These are phyloP conservation scores for Acropora yongei DNA, from an alignment of 64 coral and sea anemone species.

Conservation along the genomic window DNA sequence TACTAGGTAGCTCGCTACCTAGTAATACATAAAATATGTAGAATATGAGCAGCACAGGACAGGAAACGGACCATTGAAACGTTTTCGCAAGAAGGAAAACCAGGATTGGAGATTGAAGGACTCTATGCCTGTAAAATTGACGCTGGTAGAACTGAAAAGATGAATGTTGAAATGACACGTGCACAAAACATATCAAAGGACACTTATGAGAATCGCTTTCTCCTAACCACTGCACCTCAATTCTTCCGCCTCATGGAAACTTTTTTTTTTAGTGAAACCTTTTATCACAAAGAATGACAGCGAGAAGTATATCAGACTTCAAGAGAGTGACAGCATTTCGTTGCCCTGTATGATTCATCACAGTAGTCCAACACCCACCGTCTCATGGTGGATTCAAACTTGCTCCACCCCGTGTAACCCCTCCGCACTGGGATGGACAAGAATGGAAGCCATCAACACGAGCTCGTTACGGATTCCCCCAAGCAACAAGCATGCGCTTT, in stretches of 20 bases:
- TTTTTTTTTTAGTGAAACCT: constrained; percentile 34
- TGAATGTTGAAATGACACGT: no score
- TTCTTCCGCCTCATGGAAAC: neutral
- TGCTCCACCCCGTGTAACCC: constrained; percentile 18
- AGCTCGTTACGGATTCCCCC: constrained; percentile 18
- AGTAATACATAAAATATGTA: no score
- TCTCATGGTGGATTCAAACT: constrained; percentile 14
- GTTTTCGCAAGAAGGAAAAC: no score
- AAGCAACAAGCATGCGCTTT: constrained; percentile 30
- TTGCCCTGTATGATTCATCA: constrained; percentile 1
- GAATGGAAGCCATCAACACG: neutral
- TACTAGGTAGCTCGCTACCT: no score
- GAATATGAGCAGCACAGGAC: no score
- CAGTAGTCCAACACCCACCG: constrained; percentile 20
- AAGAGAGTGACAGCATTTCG: neutral
- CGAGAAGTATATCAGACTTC: neutral
- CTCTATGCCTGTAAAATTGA: no score
- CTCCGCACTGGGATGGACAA: neutral
- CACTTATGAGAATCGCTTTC: no score
- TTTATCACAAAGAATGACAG: neutral
- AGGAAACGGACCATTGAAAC: no score
- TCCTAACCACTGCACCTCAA: no score
- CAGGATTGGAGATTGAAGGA: no score
- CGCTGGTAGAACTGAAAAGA: no score
- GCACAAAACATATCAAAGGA: no score